Evolutionary conservation across 2,888 invertebrate genomes (phyloP).

Genomic region (Temnothorax ravouxi): DNA sequence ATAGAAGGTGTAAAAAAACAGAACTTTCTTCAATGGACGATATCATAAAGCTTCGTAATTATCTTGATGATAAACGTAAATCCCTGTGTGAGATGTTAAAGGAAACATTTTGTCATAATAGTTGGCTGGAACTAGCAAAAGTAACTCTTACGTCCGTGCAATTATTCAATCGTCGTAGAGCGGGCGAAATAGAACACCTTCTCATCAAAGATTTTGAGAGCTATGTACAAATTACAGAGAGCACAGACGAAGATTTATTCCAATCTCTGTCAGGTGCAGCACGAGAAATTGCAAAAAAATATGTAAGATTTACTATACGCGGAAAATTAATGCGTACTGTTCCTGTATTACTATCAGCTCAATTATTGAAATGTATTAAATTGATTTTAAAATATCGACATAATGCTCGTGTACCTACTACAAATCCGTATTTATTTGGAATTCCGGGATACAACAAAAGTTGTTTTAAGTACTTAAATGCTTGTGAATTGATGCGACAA

Average conservation of each 20-base stretch:
- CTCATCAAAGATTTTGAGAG: slow-evolving; percentile 8
- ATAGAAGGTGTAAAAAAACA: background rate
- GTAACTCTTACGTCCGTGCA: slow-evolving; percentile 11
- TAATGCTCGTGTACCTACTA: background rate
- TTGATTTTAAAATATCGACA: slow-evolving; percentile 1
- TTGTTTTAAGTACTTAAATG: background rate
- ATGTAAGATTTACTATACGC: slow-evolving; percentile 7
- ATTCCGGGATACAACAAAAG: slow-evolving; percentile 9
- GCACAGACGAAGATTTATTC: slow-evolving; percentile 1
- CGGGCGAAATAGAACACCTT: slow-evolving; percentile 12
- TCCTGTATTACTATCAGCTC: slow-evolving; percentile 11
- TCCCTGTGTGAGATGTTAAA: background rate
- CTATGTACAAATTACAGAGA: background rate
- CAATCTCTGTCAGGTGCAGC: background rate
- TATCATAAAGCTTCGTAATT: background rate
- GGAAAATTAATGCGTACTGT: slow-evolving; percentile 17
- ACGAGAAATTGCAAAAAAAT: slow-evolving; percentile 13
- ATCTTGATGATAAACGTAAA: slow-evolving; percentile 12
- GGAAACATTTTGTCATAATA: background rate
- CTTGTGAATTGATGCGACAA: slow-evolving; percentile 12
- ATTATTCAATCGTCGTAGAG: slow-evolving; percentile 19
- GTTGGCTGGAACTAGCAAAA: slow-evolving; percentile 11
- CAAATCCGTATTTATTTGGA: slow-evolving; percentile 16
- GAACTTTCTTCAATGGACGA: slow-evolving; percentile 9
- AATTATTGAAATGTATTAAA: slow-evolving; percentile 3